Conservation (phyloP, 2,888 invertebrate genomes). For the Andrena dorsata region DNA sequence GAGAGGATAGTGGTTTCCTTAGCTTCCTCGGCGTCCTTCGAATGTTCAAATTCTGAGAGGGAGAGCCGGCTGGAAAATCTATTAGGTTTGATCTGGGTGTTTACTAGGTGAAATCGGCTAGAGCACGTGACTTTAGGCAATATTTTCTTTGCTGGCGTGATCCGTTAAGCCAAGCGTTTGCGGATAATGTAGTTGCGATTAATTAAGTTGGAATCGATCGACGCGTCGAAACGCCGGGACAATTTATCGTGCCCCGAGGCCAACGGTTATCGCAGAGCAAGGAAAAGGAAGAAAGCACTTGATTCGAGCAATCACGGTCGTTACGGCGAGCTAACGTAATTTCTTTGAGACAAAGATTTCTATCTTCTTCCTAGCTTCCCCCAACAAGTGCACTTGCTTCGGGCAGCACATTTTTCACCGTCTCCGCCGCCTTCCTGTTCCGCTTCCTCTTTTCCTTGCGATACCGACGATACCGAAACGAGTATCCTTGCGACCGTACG, state of each 20-base stretch:
- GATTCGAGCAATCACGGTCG: conserved; percentile 40
- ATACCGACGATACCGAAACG: not conserved
- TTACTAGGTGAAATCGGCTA: not conserved
- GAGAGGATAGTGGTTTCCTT: too few relatives aligned
- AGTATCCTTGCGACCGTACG: conserved; percentile 8
- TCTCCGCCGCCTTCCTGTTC: too few relatives aligned
- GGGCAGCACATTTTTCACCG: not conserved
- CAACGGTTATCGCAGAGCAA: not conserved
- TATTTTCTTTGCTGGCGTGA: conserved; percentile 5
- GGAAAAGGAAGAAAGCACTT: conserved; percentile 1
- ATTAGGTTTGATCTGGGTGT: not conserved
- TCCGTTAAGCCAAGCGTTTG: conserved; percentile 1
- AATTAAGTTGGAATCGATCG: conserved; percentile 34
- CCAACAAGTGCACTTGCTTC: not conserved
- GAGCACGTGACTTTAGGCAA: not conserved
- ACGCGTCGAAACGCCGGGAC: not conserved
- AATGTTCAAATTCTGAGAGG: too few relatives aligned
- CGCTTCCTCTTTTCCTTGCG: not conserved
- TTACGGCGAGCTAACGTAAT: conserved; percentile 36
- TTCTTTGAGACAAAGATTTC: conserved; percentile 30
- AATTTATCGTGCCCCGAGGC: conserved; percentile 15
- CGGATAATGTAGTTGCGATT: conserved; percentile 18
- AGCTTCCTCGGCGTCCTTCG: too few relatives aligned
- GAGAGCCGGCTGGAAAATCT: conserved; percentile 1
- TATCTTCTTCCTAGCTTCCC: conserved; percentile 24